These are phyloP conservation scores for Chiloscyllium punctatum DNA, from an alignment of 2,797 vertebrate species.

Conservation along the genomic window DNA sequence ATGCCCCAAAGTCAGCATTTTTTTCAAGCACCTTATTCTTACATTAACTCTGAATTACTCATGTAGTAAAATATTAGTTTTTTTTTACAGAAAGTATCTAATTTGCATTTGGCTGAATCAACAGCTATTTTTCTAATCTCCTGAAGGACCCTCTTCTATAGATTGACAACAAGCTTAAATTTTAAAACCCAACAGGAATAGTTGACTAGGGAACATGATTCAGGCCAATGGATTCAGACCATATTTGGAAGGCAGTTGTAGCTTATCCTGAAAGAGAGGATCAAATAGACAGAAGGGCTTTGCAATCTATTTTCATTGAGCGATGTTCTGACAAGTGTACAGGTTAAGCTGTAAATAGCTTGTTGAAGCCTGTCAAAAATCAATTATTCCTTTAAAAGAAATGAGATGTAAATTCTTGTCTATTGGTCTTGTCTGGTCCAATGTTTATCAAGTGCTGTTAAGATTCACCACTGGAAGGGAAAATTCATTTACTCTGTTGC, in stretches of 20 bases:
- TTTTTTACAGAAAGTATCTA: background rate
- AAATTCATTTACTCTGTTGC: background rate
- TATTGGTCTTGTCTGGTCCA: background rate
- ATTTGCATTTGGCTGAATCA: background rate
- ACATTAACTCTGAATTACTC: background rate
- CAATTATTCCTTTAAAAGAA: background rate
- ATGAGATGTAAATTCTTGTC: constrained; percentile 13
- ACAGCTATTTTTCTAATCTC: background rate
- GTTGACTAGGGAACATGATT: background rate
- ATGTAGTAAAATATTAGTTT: background rate
- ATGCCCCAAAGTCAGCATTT: background rate
- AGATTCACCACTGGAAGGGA: background rate
- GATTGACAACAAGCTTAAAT: background rate
- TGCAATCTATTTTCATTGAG: background rate
- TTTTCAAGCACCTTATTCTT: background rate
- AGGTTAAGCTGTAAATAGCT: constrained; percentile 1
- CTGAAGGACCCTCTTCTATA: background rate
- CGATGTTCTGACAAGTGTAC: background rate
- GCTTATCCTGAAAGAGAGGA: background rate
- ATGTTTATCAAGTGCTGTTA: background rate
- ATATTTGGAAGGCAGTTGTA: background rate
- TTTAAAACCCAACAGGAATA: background rate
- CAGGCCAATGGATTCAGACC: background rate
- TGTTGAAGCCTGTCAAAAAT: constrained; percentile 8
- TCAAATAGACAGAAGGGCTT: background rate